A percentile compares a stretch with the other conserved stretches of the same genome.
phyloP scores from a whole-genome alignment of 2,797 vertebrate genomes.

The Remorina albescens region DNA sequence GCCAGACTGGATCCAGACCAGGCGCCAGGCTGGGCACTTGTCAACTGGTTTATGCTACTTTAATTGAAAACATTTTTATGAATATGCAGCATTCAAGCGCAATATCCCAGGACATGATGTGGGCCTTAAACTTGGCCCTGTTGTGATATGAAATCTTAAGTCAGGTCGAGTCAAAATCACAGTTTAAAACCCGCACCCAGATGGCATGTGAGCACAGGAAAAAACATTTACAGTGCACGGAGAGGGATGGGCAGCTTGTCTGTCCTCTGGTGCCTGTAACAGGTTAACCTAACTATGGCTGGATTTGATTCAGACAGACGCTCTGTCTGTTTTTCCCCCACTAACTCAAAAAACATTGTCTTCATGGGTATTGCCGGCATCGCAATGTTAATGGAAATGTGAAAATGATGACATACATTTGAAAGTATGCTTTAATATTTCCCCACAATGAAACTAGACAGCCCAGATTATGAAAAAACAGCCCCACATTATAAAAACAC shows the following conservation, averaged over 20 bases:
- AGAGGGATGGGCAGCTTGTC: constrained; percentile 2
- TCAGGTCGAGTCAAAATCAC: accelerated
- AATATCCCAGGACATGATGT: background rate
- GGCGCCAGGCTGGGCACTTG: background rate
- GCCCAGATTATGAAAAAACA: background rate
- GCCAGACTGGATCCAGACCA: background rate
- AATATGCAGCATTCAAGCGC: background rate
- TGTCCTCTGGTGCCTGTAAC: constrained; percentile 6
- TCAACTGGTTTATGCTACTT: background rate
- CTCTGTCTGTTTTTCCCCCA: background rate
- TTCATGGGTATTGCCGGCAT: background rate
- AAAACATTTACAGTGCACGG: background rate
- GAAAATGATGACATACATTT: constrained; percentile 4
- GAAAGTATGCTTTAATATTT: background rate
- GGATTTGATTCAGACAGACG: background rate
- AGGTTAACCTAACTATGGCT: constrained; percentile 11
- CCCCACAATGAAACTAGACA: too few relatives aligned
- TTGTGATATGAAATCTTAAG: background rate
- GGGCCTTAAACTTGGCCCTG: background rate
- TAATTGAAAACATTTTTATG: background rate
- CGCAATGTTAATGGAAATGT: background rate
- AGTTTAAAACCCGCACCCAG: background rate
- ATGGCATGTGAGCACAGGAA: background rate
- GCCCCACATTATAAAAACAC: background rate
- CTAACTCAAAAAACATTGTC: background rate